Base-by-base conservation (phyloP, 2,113 vertebrate genomes). In the Alces alces region DNA sequence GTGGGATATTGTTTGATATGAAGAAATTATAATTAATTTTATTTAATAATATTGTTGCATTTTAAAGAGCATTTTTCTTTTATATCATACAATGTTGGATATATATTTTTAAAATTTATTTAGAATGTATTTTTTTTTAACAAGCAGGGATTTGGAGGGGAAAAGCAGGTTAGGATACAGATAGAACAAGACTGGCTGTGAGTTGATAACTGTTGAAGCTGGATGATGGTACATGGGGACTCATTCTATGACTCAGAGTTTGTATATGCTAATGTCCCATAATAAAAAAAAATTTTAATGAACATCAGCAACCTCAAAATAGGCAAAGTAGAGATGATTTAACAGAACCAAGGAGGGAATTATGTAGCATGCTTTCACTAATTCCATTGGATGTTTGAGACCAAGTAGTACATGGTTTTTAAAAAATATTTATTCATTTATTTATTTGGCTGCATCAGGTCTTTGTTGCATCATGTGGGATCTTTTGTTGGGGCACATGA, bases 51-150 rank as follows among this genome's bases (percentile, higher is more conserved):
- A 83, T 50, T n/a, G 10, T 78, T 90, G n/a, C 52, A 64, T 92
- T 95, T 89, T 96, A 30, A 97, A 79, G 86, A 83, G 17, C 36
- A 86, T 15, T 86, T 86, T 39, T 76, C 28, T 90, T 92, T 82
- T 30, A 23, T 55, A 50, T 3, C 30, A 5, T 43, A 58, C 17
- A 43, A 0, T 21, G 16, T 80, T 43, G 28, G 21, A 73, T 86
- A n/a, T 21, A 28, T 70, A 14, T 64, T 95, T 76, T 87, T 43
- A 4, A 2, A 76, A 15, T 15, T 43, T 76, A 76, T 76, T 43
- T 76, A 76, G 70, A 76, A 76, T 8, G 23, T 76, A 43, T 43
- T 1, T 36, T 27, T 15, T 73, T 39, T 83, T n/a, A 47, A 78
- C 52, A 45, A 85, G 11, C 39, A 52, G 28, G 33, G 54, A 19